These are phyloP conservation scores for Neoaliturus tenellus DNA, from an alignment of 2,888 invertebrate species.

Conservation along the genomic window DNA sequence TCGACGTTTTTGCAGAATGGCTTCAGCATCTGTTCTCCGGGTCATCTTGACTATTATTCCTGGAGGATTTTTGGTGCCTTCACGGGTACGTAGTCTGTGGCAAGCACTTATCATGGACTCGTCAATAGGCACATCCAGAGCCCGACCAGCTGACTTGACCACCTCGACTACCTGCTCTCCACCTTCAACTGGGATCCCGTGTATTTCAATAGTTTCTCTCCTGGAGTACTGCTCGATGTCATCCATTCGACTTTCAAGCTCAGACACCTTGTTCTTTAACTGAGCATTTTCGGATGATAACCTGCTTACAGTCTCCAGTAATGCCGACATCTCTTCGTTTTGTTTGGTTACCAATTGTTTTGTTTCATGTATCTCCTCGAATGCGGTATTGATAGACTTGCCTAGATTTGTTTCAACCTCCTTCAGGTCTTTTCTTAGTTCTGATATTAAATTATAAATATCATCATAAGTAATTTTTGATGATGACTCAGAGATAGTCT, in stretches of 20 bases:
- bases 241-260: conserved; percentile 33
- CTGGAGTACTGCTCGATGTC: conserved; percentile 21
- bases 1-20: neutral
- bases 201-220: conserved; percentile 31
- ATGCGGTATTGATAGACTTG: conserved; percentile 10
- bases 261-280: neutral
- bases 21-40: neutral
- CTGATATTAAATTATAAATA: neutral
- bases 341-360: conserved; percentile 1
- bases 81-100: conserved; percentile 11
- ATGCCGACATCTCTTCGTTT: neutral
- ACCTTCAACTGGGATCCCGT: conserved; percentile 4
- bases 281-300: neutral
- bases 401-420: neutral
- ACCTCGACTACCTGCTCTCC: too few species aligned
- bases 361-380: conserved; percentile 23
- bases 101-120: conserved; percentile 25
- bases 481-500: too few species aligned
- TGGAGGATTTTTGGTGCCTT: neutral
- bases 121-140: conserved; percentile 3
- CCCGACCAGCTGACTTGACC: neutral
- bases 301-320: neutral
- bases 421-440: conserved; percentile 6
- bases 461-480: too few species aligned
- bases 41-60: conserved; percentile 39